Percentiles rank a stretch among this genome's conserved stretches.
Evolutionary conservation across 2,797 vertebrate genomes (phyloP).

Genomic region (Molossus molossus): DNA sequence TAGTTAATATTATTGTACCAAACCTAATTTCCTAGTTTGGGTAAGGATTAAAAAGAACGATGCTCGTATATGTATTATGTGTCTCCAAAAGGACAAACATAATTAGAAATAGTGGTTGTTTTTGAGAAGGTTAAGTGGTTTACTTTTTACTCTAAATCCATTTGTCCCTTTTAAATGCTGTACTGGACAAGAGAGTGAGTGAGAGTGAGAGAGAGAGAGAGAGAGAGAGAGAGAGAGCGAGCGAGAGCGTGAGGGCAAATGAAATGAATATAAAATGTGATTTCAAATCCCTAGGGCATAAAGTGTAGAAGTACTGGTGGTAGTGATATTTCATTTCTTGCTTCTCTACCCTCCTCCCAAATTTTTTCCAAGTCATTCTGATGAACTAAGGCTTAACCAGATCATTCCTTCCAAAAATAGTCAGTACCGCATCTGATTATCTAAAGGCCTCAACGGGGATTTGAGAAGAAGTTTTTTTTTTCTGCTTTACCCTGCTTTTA

Average conservation of each 20-base stretch:
- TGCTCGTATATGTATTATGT: background rate
- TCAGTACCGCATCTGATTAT: constrained; percentile 48
- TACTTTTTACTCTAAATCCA: constrained; percentile 43
- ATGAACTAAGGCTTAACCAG: constrained; percentile 15
- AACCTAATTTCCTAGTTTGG: background rate
- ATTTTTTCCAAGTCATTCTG: constrained; percentile 48
- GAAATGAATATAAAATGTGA: background rate
- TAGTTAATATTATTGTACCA: background rate
- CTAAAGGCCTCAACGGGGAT: constrained; percentile 3
- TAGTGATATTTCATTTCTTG: constrained; percentile 17
- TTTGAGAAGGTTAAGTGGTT: constrained; percentile 21
- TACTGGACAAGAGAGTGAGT: background rate
- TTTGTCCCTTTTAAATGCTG: constrained; percentile 23
- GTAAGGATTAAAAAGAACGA: background rate
- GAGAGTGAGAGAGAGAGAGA: no score
- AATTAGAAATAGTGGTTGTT: constrained; percentile 25
- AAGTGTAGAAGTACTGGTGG: background rate
- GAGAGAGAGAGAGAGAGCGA: no score
- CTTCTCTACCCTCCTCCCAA: background rate
- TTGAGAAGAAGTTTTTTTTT: constrained; percentile 21
- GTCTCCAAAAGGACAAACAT: background rate
- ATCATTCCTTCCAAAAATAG: constrained; percentile 62
- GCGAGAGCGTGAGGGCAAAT: no score
- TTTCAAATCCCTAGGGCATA: constrained; percentile 5
- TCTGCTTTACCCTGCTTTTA: constrained; percentile 38